Conservation (phyloP, 2,113 vertebrate species). For the Gambusia holbrooki region DNA sequence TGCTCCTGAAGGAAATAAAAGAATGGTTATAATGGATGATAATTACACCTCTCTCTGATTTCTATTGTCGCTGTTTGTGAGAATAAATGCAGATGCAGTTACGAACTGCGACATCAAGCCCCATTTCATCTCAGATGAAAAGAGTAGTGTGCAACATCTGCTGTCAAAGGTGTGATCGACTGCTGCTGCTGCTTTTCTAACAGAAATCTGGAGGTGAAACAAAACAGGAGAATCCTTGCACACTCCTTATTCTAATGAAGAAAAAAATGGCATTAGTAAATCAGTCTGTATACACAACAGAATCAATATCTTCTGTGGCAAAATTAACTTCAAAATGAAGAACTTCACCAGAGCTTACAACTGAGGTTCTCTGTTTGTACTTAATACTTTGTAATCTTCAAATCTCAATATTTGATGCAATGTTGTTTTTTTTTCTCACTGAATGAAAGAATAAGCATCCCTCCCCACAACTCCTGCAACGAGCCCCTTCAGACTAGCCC, state of each 20-base stretch:
- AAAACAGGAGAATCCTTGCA: slow-evolving; percentile 86
- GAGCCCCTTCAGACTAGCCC: too few relatives aligned
- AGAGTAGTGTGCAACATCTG: slow-evolving; percentile 97
- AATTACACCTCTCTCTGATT: slow-evolving; percentile 87
- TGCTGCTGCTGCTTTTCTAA: slow-evolving; percentile 90
- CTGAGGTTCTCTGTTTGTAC: not conserved
- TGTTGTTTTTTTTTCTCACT: too few relatives aligned
- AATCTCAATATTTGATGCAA: too few relatives aligned
- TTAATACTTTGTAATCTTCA: not conserved
- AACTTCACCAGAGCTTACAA: not conserved
- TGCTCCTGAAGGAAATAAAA: slow-evolving; percentile 90
- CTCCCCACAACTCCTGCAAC: too few relatives aligned
- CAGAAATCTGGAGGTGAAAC: slow-evolving; percentile 96
- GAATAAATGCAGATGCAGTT: slow-evolving; percentile 94
- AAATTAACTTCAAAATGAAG: not conserved
- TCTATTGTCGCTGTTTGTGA: slow-evolving; percentile 76
- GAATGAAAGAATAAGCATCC: too few relatives aligned
- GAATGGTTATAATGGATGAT: slow-evolving; percentile 94
- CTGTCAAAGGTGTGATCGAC: slow-evolving; percentile 94
- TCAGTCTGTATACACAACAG: not conserved
- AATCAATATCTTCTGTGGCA: not conserved
- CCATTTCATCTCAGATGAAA: slow-evolving; percentile 99
- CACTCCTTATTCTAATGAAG: not conserved
- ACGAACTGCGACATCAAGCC: slow-evolving; percentile 97
- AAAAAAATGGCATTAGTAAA: not conserved